Conservation (phyloP, 2,797 vertebrate genomes). For the Nyctalus aviator region DNA sequence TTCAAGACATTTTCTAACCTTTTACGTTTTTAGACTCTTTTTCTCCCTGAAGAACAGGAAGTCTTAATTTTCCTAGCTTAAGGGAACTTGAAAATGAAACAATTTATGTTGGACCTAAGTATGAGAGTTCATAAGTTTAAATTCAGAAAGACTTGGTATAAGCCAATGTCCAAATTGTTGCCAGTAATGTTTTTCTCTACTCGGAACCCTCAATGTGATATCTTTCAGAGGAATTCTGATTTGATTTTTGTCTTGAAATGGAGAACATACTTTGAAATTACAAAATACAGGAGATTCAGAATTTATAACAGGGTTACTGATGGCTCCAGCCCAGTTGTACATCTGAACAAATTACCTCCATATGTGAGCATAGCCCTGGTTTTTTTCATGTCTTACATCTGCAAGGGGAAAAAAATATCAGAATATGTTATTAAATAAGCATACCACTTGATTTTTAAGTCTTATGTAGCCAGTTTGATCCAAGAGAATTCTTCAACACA, state of each 20-base stretch:
- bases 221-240: slow-evolving; percentile 58
- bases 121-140: slow-evolving; percentile 76
- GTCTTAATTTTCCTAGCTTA: slow-evolving; percentile 78
- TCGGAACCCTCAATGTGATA: not conserved
- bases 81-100: slow-evolving; percentile 74
- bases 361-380: slow-evolving; percentile 49
- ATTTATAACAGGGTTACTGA: slow-evolving; percentile 62
- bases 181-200: slow-evolving; percentile 40
- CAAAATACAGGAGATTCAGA: slow-evolving; percentile 58
- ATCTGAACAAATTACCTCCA: slow-evolving; percentile 69
- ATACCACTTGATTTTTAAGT: slow-evolving; percentile 50
- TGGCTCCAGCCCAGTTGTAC: slow-evolving; percentile 41
- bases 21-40: slow-evolving; percentile 64
- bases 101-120: slow-evolving; percentile 73
- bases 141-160: slow-evolving; percentile 59
- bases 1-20: slow-evolving; percentile 76
- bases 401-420: not conserved
- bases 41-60: slow-evolving; percentile 72
- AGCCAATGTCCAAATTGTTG: slow-evolving; percentile 56
- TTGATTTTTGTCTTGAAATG: slow-evolving; percentile 70
- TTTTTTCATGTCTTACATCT: slow-evolving; percentile 50
- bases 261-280: slow-evolving; percentile 65
- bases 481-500: slow-evolving; percentile 27
- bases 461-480: slow-evolving; percentile 54
- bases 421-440: slow-evolving; percentile 61